Evolutionary conservation across 1,140 invertebrate genomes (phyloP).

Genomic region (Lasioglossum baleicum): DNA sequence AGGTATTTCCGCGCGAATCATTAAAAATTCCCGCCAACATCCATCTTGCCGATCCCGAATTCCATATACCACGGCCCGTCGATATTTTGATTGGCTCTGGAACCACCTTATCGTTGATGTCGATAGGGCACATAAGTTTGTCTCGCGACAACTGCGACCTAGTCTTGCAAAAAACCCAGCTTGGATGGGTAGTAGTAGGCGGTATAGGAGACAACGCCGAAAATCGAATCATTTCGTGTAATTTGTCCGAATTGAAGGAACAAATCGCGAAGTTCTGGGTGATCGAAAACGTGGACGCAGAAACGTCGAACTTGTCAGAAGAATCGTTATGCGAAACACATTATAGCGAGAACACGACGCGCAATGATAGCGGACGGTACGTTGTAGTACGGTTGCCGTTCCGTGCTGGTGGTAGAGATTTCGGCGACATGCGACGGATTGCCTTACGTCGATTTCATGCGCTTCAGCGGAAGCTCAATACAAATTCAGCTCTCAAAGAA

Average conservation of each 20-base stretch:
- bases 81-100: not conserved
- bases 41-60: not conserved
- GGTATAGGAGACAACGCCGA: too few relatives aligned
- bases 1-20: too few relatives aligned
- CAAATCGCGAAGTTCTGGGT: not conserved
- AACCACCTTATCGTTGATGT: not conserved
- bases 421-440: too few relatives aligned
- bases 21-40: not conserved
- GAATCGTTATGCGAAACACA: not conserved
- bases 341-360: not conserved
- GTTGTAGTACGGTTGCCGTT: too few relatives aligned
- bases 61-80: not conserved
- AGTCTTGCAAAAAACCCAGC: not conserved
- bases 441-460: too few relatives aligned
- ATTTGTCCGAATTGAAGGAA: not conserved
- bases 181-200: not conserved
- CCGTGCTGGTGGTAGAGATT: too few relatives aligned
- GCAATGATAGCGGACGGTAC: not conserved
- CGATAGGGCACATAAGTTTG: not conserved
- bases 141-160: not conserved
- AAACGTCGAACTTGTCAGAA: not conserved
- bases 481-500: not conserved
- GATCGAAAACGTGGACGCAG: not conserved
- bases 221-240: not conserved
- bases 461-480: not conserved